Evolutionary conservation across 2,797 vertebrate genomes (phyloP).

Genomic region (Enteromius fasciolatus): DNA sequence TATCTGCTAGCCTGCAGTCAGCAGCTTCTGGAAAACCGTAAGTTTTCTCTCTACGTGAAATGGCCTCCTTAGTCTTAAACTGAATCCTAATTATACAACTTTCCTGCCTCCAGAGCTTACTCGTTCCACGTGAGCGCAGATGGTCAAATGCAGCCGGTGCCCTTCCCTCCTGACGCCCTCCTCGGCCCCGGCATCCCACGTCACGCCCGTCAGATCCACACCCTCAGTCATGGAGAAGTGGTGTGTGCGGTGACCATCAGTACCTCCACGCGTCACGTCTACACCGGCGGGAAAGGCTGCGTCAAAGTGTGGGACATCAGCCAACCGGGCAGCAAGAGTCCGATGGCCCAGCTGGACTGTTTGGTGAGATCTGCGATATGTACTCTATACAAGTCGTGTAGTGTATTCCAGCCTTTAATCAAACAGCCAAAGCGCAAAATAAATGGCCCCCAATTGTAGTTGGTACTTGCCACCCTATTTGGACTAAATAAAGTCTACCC

Average conservation of each 20-base stretch:
- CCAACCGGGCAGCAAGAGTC: constrained; percentile 95
- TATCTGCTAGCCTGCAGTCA: constrained; percentile 89
- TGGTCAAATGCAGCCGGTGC: constrained; percentile 86
- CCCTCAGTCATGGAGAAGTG: constrained; percentile 83
- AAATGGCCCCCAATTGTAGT: background rate
- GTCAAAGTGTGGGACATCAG: constrained; percentile 99
- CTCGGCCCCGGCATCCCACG: constrained; percentile 82
- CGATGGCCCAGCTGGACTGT: constrained; percentile 95
- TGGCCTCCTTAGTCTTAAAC: background rate
- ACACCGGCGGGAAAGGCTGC: constrained; percentile 94
- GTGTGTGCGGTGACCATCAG: constrained; percentile 96
- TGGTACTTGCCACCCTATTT: background rate
- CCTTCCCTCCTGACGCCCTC: constrained; percentile 80
- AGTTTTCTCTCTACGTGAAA: constrained; percentile 61
- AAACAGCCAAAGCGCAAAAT: no score
- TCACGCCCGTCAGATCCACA: constrained; percentile 85
- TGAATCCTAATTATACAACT: background rate
- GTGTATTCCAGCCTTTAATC: no score
- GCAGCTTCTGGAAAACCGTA: constrained; percentile 96
- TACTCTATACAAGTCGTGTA: no score
- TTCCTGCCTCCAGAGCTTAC: constrained; percentile 72
- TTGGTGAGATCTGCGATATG: constrained; percentile 77
- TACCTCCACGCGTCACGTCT: constrained; percentile 94
- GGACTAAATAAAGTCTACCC: background rate
- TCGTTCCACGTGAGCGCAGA: constrained; percentile 84